phyloP scores from a whole-genome alignment of 2,113 vertebrate species.

The Hyla sarda region DNA sequence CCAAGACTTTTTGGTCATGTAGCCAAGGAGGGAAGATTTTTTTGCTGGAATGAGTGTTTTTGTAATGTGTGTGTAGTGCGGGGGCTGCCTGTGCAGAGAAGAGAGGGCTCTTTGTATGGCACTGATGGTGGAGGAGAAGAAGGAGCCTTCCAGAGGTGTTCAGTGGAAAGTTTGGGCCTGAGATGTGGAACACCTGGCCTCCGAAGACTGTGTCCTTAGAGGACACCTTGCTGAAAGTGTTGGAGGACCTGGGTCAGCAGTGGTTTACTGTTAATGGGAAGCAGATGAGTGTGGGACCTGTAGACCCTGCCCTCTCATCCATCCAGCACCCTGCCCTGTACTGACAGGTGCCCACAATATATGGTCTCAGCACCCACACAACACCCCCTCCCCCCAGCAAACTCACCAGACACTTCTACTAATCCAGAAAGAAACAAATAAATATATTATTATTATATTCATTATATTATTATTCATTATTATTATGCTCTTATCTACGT shows the following conservation, averaged over 20 bases:
- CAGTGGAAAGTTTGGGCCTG: slow-evolving; percentile 45
- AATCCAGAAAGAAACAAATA: no score
- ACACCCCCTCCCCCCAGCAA: background rate
- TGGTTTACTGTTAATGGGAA: slow-evolving; percentile 65
- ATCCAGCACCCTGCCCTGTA: background rate
- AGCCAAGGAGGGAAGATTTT: slow-evolving; percentile 28
- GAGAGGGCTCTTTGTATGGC: slow-evolving; percentile 64
- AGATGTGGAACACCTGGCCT: slow-evolving; percentile 39
- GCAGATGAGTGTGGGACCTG: slow-evolving; percentile 54
- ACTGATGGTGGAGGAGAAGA: background rate
- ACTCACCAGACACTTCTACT: background rate
- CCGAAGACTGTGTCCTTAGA: slow-evolving; percentile 32
- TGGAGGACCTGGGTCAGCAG: slow-evolving; percentile 48
- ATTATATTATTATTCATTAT: no score
- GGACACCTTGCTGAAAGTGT: slow-evolving; percentile 51
- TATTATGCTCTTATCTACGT: no score
- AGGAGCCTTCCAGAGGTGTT: slow-evolving; percentile 23
- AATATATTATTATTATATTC: no score
- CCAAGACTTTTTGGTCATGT: slow-evolving; percentile 24
- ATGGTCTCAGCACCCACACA: background rate
- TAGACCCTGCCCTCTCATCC: no score
- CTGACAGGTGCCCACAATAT: slow-evolving; percentile 41
- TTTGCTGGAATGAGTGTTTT: slow-evolving; percentile 33
- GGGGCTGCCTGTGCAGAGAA: slow-evolving; percentile 27
- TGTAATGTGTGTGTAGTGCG: slow-evolving; percentile 28